A percentile compares a stretch with the other conserved stretches of the same genome.
Evolutionary conservation across 2,888 invertebrate species (phyloP).

Genomic region (Syritta pipiens): DNA sequence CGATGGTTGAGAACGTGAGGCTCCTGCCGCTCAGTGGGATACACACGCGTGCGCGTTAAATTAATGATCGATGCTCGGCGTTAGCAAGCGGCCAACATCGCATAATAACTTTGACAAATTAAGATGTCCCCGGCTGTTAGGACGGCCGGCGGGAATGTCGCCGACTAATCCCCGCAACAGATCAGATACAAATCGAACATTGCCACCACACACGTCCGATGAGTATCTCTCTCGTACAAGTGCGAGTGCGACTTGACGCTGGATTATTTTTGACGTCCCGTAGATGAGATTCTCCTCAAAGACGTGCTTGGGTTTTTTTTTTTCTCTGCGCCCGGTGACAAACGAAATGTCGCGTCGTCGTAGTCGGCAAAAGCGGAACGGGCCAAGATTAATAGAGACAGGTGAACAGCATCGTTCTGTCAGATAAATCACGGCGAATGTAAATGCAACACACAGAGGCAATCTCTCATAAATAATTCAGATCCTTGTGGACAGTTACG

Average conservation of each 20-base stretch:
- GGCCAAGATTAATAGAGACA: conserved; percentile 68
- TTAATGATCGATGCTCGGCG: conserved; percentile 59
- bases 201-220: conserved; percentile 55
- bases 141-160: conserved; percentile 28
- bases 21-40: conserved; percentile 31
- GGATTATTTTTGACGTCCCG: conserved; percentile 50
- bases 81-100: conserved; percentile 15
- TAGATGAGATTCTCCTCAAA: conserved; percentile 25
- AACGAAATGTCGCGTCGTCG: too few relatives aligned
- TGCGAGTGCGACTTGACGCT: conserved; percentile 14
- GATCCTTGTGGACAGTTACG: conserved; percentile 48
- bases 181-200: conserved; percentile 57
- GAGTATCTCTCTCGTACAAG: conserved; percentile 32
- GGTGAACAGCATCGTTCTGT: conserved; percentile 69
- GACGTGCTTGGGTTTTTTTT: neutral
- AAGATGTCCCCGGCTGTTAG: conserved; percentile 52
- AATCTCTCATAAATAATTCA: conserved; percentile 68
- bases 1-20: neutral
- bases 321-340: too few relatives aligned
- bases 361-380: conserved; percentile 31
- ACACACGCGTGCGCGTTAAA: conserved; percentile 38
- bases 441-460: conserved; percentile 62
- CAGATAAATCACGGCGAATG: conserved; percentile 66
- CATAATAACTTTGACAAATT: conserved; percentile 67
- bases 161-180: conserved; percentile 45